phyloP scores from a whole-genome alignment of 2,113 vertebrate genomes.

The Periophthalmus modestus region DNA sequence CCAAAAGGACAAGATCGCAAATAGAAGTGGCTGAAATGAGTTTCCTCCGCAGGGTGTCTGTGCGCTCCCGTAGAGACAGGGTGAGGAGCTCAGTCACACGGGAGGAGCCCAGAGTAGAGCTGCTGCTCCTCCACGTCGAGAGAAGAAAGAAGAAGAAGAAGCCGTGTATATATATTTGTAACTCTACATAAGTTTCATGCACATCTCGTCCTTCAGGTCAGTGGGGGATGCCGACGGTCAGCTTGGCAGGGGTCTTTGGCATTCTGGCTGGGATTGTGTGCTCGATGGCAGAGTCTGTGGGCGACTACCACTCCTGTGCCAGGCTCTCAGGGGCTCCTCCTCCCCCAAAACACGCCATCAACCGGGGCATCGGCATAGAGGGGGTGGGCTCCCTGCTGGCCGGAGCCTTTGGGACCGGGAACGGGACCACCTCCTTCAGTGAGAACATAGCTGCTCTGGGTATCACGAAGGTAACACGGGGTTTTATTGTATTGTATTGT shows the following conservation, averaged over 20 bases:
- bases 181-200: too few relatives aligned
- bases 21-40: too few relatives aligned
- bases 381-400: slow-evolving; percentile 89
- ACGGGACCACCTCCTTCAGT: slow-evolving; percentile 91
- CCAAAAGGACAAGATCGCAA: too few relatives aligned
- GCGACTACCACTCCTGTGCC: slow-evolving; percentile 91
- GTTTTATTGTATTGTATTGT: too few relatives aligned
- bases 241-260: slow-evolving; percentile 88
- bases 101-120: too few relatives aligned
- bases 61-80: too few relatives aligned
- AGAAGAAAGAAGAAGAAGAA: too few relatives aligned
- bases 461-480: slow-evolving; percentile 94
- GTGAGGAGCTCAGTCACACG: too few relatives aligned
- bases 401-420: slow-evolving; percentile 90
- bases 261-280: slow-evolving; percentile 89
- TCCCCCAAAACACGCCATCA: slow-evolving; percentile 87
- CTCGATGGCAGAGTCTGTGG: slow-evolving; percentile 93
- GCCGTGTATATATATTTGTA: too few relatives aligned
- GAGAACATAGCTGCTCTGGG: slow-evolving; percentile 91
- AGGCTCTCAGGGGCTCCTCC: slow-evolving; percentile 86
- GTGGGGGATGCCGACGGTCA: slow-evolving; percentile 90
- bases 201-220: slow-evolving; percentile 78
- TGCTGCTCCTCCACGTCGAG: too few relatives aligned
- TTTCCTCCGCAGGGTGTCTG: too few relatives aligned
- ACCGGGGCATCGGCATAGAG: slow-evolving; percentile 87